Evolutionary conservation across 2,113 vertebrate species (phyloP).

Genomic region (Tyto alba): DNA sequence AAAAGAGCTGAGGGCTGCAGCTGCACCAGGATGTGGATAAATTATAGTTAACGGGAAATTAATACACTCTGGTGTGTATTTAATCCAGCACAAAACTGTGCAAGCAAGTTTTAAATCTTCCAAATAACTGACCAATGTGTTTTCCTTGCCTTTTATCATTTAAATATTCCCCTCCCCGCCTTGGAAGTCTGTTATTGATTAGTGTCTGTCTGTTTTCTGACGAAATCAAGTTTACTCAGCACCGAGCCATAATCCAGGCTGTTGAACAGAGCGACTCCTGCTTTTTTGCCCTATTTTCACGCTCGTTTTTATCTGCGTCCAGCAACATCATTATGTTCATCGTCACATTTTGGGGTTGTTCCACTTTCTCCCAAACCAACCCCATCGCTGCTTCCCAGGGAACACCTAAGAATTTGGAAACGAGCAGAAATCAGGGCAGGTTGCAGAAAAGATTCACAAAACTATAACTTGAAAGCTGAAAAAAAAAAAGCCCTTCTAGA

Average conservation of each 20-base stretch:
- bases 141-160: not conserved
- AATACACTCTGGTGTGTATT: not conserved
- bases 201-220: not conserved
- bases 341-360: no score
- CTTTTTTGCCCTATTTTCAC: not conserved
- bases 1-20: not conserved
- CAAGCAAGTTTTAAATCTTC: no score
- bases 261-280: not conserved
- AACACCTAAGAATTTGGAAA: not conserved
- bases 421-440: not conserved
- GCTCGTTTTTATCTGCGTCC: not conserved
- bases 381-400: not conserved
- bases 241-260: rapidly evolving
- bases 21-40: not conserved
- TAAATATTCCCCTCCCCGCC: not conserved
- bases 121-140: no score
- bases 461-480: not conserved
- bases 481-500: not conserved
- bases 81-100: not conserved
- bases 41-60: not conserved
- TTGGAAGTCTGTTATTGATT: not conserved
- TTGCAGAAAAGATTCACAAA: not conserved
- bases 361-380: not conserved
- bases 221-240: not conserved
- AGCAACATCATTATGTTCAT: rapidly evolving